Evolutionary conservation across 2,113 vertebrate genomes (phyloP).

Genomic region (Scatophagus argus): DNA sequence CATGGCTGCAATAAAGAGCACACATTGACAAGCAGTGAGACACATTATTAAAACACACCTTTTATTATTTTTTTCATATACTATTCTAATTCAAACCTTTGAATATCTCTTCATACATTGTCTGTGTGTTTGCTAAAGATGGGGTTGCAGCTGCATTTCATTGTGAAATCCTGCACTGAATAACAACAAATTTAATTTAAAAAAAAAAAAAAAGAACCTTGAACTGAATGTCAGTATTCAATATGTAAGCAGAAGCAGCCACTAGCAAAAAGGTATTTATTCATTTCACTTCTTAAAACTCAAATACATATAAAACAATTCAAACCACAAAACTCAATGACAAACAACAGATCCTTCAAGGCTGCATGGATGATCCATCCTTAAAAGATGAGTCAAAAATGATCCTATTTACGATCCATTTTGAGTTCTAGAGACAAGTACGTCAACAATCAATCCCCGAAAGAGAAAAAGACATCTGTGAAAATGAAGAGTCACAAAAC

Average conservation of each 20-base stretch:
- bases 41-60: background rate
- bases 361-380: no score
- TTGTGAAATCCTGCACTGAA: background rate
- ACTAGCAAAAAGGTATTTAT: background rate
- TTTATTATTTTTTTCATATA: background rate
- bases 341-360: no score
- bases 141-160: background rate
- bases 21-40: background rate
- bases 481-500: background rate
- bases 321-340: no score
- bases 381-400: no score
- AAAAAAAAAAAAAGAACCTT: no score
- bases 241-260: background rate
- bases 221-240: background rate
- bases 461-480: background rate
- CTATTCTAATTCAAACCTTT: background rate
- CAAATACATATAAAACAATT: no score
- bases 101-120: background rate
- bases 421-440: no score
- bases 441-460: background rate
- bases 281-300: no score
- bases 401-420: no score
- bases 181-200: no score
- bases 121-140: background rate
- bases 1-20: conserved; percentile 84